Evolutionary conservation across 2,113 vertebrate genomes (phyloP).

Genomic region (Megatriorchis doriae): DNA sequence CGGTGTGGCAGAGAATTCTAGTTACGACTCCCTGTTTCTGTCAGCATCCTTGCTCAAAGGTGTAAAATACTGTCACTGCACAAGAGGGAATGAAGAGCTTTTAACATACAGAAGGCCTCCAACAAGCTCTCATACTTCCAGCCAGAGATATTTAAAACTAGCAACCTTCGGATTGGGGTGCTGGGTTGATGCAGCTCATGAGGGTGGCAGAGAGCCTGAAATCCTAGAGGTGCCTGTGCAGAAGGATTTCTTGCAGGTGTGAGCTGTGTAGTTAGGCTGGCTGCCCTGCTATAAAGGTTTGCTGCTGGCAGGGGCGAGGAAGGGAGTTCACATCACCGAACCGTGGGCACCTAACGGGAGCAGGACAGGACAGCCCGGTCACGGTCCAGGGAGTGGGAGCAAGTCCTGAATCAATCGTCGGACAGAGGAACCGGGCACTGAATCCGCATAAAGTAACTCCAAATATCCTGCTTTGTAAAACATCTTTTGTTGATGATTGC

Average conservation of each 20-base stretch:
- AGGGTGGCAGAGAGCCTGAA: neutral
- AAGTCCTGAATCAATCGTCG: neutral
- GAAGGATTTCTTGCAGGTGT: neutral
- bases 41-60: neutral
- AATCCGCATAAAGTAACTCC: neutral
- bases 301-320: neutral
- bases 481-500: neutral
- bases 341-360: accelerated
- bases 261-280: neutral
- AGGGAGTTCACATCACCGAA: neutral
- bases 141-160: neutral
- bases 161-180: neutral
- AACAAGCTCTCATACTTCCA: neutral
- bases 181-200: neutral
- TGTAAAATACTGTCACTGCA: neutral
- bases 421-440: neutral
- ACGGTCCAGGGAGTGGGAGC: neutral
- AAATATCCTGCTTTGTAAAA: neutral
- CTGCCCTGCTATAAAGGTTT: neutral
- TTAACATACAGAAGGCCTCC: neutral
- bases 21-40: neutral
- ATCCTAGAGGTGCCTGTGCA: neutral
- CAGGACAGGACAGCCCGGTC: neutral
- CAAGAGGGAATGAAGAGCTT: neutral
- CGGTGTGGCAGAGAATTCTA: neutral